These are phyloP conservation scores for Spodoptera litura DNA, from an alignment of 1,140 invertebrate genomes.

Conservation along the genomic window DNA sequence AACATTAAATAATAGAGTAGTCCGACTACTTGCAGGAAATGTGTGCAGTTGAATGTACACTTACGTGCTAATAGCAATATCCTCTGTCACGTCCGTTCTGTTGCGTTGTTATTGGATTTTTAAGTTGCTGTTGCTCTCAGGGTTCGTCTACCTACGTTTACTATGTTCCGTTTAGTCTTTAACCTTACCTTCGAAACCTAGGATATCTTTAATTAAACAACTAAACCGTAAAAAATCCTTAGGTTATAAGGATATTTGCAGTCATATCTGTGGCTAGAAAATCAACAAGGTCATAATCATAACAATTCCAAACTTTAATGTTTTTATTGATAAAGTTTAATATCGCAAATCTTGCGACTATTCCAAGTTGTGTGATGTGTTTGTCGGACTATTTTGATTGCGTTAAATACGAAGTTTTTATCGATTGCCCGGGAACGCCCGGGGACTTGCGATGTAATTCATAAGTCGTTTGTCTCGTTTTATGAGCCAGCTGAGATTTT, in stretches of 20 bases:
- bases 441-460: neutral
- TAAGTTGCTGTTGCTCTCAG: too few relatives aligned
- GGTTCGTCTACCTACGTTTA: too few relatives aligned
- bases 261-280: too few relatives aligned
- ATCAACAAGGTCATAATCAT: too few relatives aligned
- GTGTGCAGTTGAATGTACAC: neutral
- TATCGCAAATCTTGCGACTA: neutral
- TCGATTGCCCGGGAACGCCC: neutral
- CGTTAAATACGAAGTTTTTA: conserved; percentile 9
- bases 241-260: too few relatives aligned
- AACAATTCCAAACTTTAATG: too few relatives aligned
- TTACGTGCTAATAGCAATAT: neutral
- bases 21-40: neutral
- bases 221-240: too few relatives aligned
- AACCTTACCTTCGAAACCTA: too few relatives aligned
- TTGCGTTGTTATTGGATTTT: neutral
- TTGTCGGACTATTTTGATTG: conserved; percentile 2
- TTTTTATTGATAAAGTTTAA: neutral
- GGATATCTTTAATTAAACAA: too few relatives aligned
- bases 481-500: neutral
- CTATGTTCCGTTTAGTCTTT: too few relatives aligned
- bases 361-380: neutral
- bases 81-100: neutral
- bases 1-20: neutral
- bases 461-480: conserved; percentile 9